These are phyloP conservation scores for Metopia argyrocephala DNA, from an alignment of 2,888 invertebrate species.

Conservation along the genomic window DNA sequence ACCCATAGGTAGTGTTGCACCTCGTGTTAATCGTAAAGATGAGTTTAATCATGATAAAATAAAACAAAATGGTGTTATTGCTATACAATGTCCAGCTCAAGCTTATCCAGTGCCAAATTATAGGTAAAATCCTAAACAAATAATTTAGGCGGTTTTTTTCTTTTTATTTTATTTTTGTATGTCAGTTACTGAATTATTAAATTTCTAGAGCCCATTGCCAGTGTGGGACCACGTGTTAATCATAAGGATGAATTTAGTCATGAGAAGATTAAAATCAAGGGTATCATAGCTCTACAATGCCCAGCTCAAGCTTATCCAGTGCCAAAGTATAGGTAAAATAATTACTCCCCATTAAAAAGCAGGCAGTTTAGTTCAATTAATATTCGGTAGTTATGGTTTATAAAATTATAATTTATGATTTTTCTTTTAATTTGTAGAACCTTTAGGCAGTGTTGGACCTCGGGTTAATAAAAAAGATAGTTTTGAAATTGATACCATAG, in stretches of 20 bases:
- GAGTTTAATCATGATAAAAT: constrained; percentile 76
- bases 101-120: constrained; percentile 83
- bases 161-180: not conserved
- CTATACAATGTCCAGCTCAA: constrained; percentile 86
- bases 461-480: constrained; percentile 85
- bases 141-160: constrained; percentile 18
- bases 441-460: constrained; percentile 79
- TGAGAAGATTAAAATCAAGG: constrained; percentile 82
- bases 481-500: constrained; percentile 82
- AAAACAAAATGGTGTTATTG: constrained; percentile 77
- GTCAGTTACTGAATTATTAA: not conserved
- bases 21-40: constrained; percentile 80
- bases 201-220: constrained; percentile 79
- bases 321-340: constrained; percentile 80
- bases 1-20: constrained; percentile 80
- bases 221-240: constrained; percentile 82
- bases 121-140: constrained; percentile 76
- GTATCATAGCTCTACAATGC: constrained; percentile 79
- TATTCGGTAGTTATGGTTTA: too few relatives aligned
- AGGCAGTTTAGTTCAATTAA: too few relatives aligned
- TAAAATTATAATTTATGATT: not conserved
- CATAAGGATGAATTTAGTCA: constrained; percentile 82
- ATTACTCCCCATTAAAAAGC: too few relatives aligned
- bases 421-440: constrained; percentile 72
- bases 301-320: constrained; percentile 83